These are phyloP conservation scores for Sinocyclocheilus rhinocerous DNA, from an alignment of 2,113 vertebrate genomes.

Conservation along the genomic window DNA sequence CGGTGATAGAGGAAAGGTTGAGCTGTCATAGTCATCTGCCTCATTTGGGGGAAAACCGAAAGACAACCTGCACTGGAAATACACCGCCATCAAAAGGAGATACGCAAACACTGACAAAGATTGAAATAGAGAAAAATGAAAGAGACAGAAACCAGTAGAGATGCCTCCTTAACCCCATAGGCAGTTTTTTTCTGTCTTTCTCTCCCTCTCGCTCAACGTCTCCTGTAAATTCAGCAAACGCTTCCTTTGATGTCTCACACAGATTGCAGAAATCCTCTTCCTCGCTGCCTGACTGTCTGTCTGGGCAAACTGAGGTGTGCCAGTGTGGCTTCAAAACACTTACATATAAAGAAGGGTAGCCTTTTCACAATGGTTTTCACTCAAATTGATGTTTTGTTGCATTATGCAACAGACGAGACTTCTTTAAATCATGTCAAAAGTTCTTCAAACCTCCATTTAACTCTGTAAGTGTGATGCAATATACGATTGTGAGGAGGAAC, in stretches of 20 bases:
- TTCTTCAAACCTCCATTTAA: neutral
- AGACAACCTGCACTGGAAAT: constrained; percentile 20
- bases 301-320: constrained; percentile 11
- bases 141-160: neutral
- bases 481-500: neutral
- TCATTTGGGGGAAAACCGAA: constrained; percentile 25
- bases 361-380: constrained; percentile 8
- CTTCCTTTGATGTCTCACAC: constrained; percentile 33
- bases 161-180: constrained; percentile 8
- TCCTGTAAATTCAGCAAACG: constrained; percentile 7
- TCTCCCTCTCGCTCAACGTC: neutral
- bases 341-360: constrained; percentile 3
- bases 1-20: constrained; percentile 22
- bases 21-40: constrained; percentile 31
- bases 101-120: constrained; percentile 17
- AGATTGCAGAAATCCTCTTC: constrained; percentile 34
- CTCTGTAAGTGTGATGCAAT: constrained; percentile 14
- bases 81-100: neutral
- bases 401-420: constrained; percentile 9
- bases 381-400: neutral
- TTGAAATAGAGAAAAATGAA: constrained; percentile 12
- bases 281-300: constrained; percentile 1
- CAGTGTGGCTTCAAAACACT: neutral
- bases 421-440: constrained; percentile 23
- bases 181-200: neutral